Percentiles rank a stretch among this genome's conserved stretches.
These are phyloP conservation scores for Pipistrellus nathusii DNA, from an alignment of 2,797 vertebrate genomes.

Conservation along the genomic window DNA sequence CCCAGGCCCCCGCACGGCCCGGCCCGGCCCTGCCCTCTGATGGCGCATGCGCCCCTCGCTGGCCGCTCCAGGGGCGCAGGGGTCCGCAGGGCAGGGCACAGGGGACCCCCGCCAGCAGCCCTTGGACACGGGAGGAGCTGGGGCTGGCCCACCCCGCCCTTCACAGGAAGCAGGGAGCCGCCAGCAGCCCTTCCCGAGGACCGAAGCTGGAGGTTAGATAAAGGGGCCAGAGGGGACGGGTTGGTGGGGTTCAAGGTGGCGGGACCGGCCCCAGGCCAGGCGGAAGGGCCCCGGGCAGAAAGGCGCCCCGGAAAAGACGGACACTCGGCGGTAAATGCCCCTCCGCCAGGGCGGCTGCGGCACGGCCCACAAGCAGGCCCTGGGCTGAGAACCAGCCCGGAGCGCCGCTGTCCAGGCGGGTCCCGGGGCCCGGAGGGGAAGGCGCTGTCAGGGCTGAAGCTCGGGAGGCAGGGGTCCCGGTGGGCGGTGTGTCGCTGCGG, in stretches of 20 bases:
- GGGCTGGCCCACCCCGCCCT: too few relatives aligned
- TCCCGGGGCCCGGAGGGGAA: too few relatives aligned
- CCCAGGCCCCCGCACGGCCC: background rate
- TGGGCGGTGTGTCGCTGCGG: background rate
- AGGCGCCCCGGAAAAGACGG: background rate
- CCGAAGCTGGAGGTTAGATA: background rate
- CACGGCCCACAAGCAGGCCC: background rate
- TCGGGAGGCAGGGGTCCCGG: background rate
- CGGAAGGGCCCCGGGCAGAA: background rate
- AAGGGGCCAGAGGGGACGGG: background rate
- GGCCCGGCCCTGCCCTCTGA: background rate
- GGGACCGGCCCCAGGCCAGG: background rate
- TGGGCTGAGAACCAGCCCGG: background rate
- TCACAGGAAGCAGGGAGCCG: too few relatives aligned
- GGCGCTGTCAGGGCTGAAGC: too few relatives aligned
- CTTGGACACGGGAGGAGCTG: accelerated
- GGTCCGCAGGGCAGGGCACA: background rate
- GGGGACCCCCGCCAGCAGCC: background rate
- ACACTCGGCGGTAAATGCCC: background rate
- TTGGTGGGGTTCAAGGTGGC: background rate
- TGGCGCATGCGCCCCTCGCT: background rate
- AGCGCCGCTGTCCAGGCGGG: too few relatives aligned
- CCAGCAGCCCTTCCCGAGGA: background rate
- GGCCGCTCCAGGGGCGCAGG: background rate
- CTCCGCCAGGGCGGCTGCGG: background rate